Percentiles rank a stretch among this genome's conserved stretches.
phyloP scores from a whole-genome alignment of 2,113 vertebrate genomes.

The Bubalus kerabau region DNA sequence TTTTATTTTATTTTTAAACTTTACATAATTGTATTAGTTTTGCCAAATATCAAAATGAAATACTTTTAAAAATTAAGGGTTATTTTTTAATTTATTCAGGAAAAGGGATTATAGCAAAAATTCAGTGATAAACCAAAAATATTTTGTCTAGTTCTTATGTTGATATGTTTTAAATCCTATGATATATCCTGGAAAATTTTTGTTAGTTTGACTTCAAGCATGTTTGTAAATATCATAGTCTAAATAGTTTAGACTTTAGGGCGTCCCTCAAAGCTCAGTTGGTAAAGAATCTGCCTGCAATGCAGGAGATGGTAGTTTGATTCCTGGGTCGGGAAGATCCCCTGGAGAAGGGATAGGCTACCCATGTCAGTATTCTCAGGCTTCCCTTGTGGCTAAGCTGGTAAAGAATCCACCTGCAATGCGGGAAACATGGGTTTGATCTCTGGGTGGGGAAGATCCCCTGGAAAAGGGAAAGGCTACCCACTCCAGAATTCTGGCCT shows the following conservation, averaged over 20 bases:
- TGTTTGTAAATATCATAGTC: neutral
- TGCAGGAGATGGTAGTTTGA: neutral
- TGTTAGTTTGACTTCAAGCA: neutral
- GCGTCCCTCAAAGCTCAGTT: neutral
- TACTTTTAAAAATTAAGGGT: neutral
- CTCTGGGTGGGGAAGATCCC: neutral
- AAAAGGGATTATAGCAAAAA: neutral
- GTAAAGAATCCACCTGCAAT: neutral
- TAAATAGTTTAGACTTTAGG: neutral
- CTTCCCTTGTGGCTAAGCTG: neutral
- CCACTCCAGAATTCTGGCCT: neutral
- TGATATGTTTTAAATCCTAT: neutral
- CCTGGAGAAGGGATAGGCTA: neutral
- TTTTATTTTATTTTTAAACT: no score
- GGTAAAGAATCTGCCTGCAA: neutral
- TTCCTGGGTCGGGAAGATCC: neutral
- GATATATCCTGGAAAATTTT: neutral
- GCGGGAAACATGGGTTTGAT: accelerated
- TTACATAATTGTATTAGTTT: no score
- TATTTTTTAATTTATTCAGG: neutral
- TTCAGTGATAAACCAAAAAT: neutral
- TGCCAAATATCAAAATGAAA: neutral
- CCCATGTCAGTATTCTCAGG: neutral
- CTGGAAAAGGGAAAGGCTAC: neutral
- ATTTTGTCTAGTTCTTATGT: neutral